Conservation (phyloP, 2,888 invertebrate species). For the Leptinotarsa haldemani region DNA sequence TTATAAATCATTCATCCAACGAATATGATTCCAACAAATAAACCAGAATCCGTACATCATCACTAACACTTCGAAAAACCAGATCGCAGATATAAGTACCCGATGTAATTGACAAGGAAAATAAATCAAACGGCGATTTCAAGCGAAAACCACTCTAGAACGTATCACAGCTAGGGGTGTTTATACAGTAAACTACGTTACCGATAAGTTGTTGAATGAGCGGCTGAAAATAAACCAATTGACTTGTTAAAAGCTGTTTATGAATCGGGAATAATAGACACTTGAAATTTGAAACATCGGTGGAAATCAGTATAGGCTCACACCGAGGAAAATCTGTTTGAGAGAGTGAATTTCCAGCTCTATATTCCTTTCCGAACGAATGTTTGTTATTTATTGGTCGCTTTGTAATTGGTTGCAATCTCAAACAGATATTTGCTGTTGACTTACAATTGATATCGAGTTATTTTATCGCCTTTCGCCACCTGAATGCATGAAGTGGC, state of each 20-base stretch:
- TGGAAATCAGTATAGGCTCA: conserved; percentile 48
- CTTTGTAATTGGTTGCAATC: conserved; percentile 55
- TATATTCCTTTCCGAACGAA: conserved; percentile 45
- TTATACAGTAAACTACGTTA: conserved; percentile 31
- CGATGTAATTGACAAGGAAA: conserved; percentile 46
- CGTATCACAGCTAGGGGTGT: conserved; percentile 28
- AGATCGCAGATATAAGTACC: conserved; percentile 39
- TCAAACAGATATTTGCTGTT: conserved; percentile 59
- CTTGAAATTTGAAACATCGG: conserved; percentile 62
- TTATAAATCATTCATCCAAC: conserved; percentile 6
- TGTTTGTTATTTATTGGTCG: conserved; percentile 60
- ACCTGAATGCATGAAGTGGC: conserved; percentile 35
- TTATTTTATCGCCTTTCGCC: conserved; percentile 52
- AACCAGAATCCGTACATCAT: conserved; percentile 19
- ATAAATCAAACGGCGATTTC: conserved; percentile 42
- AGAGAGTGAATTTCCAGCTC: conserved; percentile 23
- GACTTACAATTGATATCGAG: conserved; percentile 55
- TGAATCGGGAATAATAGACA: conserved; percentile 58
- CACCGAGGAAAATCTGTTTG: conserved; percentile 12
- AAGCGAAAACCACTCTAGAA: conserved; percentile 36
- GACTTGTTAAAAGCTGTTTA: conserved; percentile 62
- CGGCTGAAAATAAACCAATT: conserved; percentile 58
- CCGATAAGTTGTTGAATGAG: conserved; percentile 48
- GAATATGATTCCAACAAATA: conserved; percentile 17
- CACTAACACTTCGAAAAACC: conserved; percentile 30